Evolutionary conservation across 2,888 invertebrate species (phyloP).

Genomic region (Dorcus parallelipipedus): DNA sequence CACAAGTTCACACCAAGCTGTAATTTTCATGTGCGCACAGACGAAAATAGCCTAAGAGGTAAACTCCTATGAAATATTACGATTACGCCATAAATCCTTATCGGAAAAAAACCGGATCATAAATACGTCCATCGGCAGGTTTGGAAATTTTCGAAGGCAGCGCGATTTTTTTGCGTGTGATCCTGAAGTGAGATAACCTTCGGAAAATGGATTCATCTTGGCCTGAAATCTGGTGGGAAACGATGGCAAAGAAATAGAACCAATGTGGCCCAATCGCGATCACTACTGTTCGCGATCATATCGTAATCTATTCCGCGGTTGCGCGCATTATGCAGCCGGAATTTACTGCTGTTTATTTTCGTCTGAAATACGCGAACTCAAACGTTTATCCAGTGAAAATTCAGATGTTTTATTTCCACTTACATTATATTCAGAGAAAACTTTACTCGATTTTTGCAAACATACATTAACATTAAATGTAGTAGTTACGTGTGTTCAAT

Average conservation of each 20-base stretch:
- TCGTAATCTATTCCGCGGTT: conserved; percentile 29
- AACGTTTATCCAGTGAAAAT: too few species aligned
- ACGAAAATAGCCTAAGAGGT: conserved; percentile 19
- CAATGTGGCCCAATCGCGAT: conserved; percentile 29
- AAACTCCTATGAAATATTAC: background rate
- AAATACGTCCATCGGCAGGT: background rate
- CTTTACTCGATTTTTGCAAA: too few species aligned
- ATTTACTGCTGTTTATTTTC: too few species aligned
- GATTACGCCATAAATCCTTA: background rate
- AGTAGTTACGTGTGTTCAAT: too few species aligned
- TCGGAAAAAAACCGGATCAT: background rate
- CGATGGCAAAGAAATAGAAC: conserved; percentile 24
- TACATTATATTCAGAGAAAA: too few species aligned
- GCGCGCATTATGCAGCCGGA: background rate
- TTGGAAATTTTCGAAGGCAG: background rate
- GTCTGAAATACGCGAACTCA: too few species aligned
- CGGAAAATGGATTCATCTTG: conserved; percentile 1
- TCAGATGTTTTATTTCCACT: too few species aligned
- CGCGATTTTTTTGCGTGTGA: background rate
- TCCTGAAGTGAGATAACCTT: conserved; percentile 22
- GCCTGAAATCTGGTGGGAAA: conserved; percentile 14
- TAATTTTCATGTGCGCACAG: conserved; percentile 32
- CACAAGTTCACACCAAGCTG: conserved; percentile 31
- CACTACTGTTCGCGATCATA: conserved; percentile 29
- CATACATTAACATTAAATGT: too few species aligned